phyloP scores from a whole-genome alignment of 2,797 vertebrate species.

The Danio choprae region DNA sequence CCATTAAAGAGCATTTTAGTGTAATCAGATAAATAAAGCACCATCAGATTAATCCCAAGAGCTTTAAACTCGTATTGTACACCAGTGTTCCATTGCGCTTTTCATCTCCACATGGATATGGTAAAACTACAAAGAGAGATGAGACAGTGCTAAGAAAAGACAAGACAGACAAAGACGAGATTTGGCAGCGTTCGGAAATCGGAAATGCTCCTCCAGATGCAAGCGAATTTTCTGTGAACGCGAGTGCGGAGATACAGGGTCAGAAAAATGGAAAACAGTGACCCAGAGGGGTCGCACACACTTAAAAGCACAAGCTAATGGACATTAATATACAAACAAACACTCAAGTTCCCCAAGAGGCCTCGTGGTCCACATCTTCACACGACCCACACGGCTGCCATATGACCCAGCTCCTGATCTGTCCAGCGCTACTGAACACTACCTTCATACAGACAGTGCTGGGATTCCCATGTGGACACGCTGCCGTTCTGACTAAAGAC shows the following conservation, averaged over 20 bases:
- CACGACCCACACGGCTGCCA: slow-evolving; percentile 53
- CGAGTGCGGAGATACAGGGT: slow-evolving; percentile 58
- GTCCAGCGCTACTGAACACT: slow-evolving; percentile 22
- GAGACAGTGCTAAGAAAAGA: slow-evolving; percentile 5
- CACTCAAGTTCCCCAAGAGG: slow-evolving; percentile 43
- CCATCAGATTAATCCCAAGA: slow-evolving; percentile 8
- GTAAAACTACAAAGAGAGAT: slow-evolving; percentile 21
- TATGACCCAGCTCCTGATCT: slow-evolving; percentile 69
- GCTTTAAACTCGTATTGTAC: slow-evolving; percentile 3
- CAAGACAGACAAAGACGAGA: slow-evolving; percentile 22
- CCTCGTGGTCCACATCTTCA: slow-evolving; percentile 65
- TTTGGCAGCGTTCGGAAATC: slow-evolving; percentile 60
- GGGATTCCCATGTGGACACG: neutral
- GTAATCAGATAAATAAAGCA: slow-evolving; percentile 37
- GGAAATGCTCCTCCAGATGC: slow-evolving; percentile 67
- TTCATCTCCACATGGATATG: slow-evolving; percentile 6
- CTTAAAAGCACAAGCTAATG: slow-evolving; percentile 37
- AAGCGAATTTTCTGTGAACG: slow-evolving; percentile 65
- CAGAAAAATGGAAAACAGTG: slow-evolving; percentile 76
- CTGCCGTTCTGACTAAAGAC: neutral
- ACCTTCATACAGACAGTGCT: neutral
- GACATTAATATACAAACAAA: slow-evolving; percentile 50
- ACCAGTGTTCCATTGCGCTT: slow-evolving; percentile 19
- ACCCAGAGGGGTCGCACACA: slow-evolving; percentile 62
- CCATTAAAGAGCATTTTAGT: slow-evolving; percentile 2